A percentile compares a stretch with the other conserved stretches of the same genome.
phyloP scores from a whole-genome alignment of 2,113 vertebrate genomes.

The Tamias sibiricus region DNA sequence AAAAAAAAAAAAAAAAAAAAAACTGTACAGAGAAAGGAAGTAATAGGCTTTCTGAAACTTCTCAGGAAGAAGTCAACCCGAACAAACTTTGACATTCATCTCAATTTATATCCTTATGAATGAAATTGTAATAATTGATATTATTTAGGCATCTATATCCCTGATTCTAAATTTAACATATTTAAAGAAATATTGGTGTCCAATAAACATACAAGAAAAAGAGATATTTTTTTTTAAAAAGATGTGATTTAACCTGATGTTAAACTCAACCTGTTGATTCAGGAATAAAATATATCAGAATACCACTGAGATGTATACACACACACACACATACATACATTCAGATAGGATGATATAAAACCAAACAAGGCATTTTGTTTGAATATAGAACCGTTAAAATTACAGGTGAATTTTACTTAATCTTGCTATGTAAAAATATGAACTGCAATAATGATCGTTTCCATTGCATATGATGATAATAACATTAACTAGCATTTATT shows the following conservation, averaged over 20 bases:
- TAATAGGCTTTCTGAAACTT: not conserved
- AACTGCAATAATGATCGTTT: not conserved
- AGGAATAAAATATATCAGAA: constrained; percentile 50
- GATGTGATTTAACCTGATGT: not conserved
- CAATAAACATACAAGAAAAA: not conserved
- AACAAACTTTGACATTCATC: not conserved
- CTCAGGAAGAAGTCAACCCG: not conserved
- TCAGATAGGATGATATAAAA: not conserved
- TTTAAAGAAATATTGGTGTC: not conserved
- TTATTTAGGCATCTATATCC: not conserved
- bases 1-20: rapidly evolving
- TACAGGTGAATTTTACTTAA: not conserved
- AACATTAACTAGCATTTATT: not conserved
- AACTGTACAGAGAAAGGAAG: not conserved
- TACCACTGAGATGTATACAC: not conserved
- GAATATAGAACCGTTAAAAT: not conserved
- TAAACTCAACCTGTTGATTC: constrained; percentile 2
- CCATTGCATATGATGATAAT: not conserved
- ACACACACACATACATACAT: not conserved
- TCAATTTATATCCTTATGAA: not conserved
- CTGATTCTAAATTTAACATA: constrained; percentile 7
- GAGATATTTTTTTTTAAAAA: not conserved
- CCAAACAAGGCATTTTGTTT: not conserved
- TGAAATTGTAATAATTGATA: not conserved
- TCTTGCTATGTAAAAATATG: not conserved